These are phyloP conservation scores for Channa maculata DNA, from an alignment of 2,113 vertebrate species.

Conservation along the genomic window DNA sequence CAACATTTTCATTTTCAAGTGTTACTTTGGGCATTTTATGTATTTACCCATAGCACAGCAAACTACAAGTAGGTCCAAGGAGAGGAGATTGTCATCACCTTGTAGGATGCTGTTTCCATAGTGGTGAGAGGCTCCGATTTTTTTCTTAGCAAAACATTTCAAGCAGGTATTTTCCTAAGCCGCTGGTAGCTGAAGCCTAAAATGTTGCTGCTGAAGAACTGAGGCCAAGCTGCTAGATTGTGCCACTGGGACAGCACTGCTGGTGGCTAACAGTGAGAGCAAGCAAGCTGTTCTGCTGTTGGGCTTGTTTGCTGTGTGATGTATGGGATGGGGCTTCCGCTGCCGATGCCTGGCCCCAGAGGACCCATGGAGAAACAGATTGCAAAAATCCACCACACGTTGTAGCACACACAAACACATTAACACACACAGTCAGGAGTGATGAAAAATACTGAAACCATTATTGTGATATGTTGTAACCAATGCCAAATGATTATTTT, in stretches of 20 bases:
- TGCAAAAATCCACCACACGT: slow-evolving; percentile 65
- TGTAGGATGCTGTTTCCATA: slow-evolving; percentile 5
- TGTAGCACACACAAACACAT: slow-evolving; percentile 30
- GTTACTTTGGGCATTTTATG: slow-evolving; percentile 12
- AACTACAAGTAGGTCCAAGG: slow-evolving; percentile 8
- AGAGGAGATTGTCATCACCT: slow-evolving; percentile 31
- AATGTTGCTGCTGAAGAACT: slow-evolving; percentile 53
- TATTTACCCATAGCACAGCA: slow-evolving; percentile 19
- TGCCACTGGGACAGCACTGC: slow-evolving; percentile 65
- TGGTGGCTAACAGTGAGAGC: slow-evolving; percentile 71
- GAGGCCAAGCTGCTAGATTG: slow-evolving; percentile 65
- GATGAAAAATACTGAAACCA: slow-evolving; percentile 47
- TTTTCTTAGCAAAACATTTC: slow-evolving; percentile 39
- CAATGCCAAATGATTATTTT: slow-evolving; percentile 34
- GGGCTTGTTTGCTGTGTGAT: slow-evolving; percentile 75
- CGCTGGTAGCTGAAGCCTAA: slow-evolving; percentile 46
- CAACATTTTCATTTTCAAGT: background rate
- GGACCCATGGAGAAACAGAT: slow-evolving; percentile 75
- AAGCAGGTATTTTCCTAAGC: slow-evolving; percentile 52
- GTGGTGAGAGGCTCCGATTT: slow-evolving; percentile 16
- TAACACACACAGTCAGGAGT: slow-evolving; percentile 11
- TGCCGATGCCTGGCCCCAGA: slow-evolving; percentile 67
- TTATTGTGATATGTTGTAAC: slow-evolving; percentile 32
- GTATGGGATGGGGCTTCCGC: slow-evolving; percentile 67
- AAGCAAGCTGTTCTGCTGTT: slow-evolving; percentile 72